A percentile compares a stretch with the other conserved stretches of the same genome.
Evolutionary conservation across 2,797 vertebrate species (phyloP).

Genomic region (Poecile montanus): DNA sequence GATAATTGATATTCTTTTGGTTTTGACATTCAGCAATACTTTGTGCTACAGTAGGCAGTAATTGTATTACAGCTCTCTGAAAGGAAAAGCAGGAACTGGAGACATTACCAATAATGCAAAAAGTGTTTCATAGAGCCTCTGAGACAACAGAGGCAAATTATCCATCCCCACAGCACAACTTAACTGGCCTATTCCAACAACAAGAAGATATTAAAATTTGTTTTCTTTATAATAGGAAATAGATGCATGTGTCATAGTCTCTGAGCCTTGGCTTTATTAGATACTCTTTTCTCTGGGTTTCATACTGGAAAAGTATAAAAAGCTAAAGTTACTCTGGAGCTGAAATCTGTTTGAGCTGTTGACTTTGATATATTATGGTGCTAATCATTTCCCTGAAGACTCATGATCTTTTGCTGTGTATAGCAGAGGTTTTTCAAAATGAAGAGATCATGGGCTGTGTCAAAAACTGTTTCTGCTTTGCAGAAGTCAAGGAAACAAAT

Average conservation of each 20-base stretch:
- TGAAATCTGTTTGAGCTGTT: neutral
- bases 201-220: neutral
- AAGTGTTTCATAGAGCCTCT: neutral
- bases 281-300: neutral
- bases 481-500: neutral
- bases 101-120: neutral
- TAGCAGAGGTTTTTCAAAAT: neutral
- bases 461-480: neutral
- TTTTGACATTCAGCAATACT: neutral
- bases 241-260: neutral
- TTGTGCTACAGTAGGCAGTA: neutral
- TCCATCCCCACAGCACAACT: neutral
- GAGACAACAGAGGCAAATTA: neutral
- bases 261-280: neutral
- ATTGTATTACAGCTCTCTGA: neutral
- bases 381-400: neutral
- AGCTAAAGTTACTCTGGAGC: neutral
- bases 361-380: neutral
- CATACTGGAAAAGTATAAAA: neutral
- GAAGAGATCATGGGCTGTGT: neutral
- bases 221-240: neutral
- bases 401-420: neutral
- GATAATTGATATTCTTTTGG: neutral
- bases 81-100: neutral
- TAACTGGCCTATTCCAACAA: neutral